A percentile compares a stretch with the other conserved stretches of the same genome.
Evolutionary conservation across 2,797 vertebrate genomes (phyloP).

Genomic region (Coranthus polyacanthus): DNA sequence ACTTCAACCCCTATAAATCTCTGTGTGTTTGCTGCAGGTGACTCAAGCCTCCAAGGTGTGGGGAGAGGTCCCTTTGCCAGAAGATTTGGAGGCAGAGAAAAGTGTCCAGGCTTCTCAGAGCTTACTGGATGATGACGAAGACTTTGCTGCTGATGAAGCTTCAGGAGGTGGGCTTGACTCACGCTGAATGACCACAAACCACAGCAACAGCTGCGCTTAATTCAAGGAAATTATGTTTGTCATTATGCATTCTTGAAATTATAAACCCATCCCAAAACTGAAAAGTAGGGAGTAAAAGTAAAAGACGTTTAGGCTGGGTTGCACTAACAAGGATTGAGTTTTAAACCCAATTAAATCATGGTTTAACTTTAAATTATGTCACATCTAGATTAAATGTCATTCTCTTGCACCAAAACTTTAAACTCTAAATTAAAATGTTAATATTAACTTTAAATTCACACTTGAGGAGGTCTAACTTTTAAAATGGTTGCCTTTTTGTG

Average conservation of each 20-base stretch:
- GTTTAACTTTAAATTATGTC: no score
- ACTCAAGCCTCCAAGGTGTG: conserved; percentile 85
- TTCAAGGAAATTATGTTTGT: conserved; percentile 39
- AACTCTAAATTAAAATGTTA: no score
- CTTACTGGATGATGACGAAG: conserved; percentile 84
- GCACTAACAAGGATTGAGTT: no score
- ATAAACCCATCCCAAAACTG: conserved; percentile 20
- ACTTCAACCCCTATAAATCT: conserved; percentile 74
- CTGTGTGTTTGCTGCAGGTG: conserved; percentile 78
- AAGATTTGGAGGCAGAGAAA: conserved; percentile 81
- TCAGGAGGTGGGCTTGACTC: conserved; percentile 82
- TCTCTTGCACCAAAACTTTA: no score
- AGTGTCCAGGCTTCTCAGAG: conserved; percentile 55
- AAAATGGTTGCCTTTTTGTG: no score
- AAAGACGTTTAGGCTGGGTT: no score
- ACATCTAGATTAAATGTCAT: no score
- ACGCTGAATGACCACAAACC: conserved; percentile 38
- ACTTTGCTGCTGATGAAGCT: conserved; percentile 82
- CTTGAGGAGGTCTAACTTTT: no score
- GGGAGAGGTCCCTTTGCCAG: conserved; percentile 84
- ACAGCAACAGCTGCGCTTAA: conserved; percentile 63
- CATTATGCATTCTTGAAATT: conserved; percentile 41
- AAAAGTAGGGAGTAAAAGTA: background rate
- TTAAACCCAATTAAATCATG: no score
- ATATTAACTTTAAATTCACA: no score